phyloP scores from a whole-genome alignment of 2,888 invertebrate genomes.

The Archips crataeganus region DNA sequence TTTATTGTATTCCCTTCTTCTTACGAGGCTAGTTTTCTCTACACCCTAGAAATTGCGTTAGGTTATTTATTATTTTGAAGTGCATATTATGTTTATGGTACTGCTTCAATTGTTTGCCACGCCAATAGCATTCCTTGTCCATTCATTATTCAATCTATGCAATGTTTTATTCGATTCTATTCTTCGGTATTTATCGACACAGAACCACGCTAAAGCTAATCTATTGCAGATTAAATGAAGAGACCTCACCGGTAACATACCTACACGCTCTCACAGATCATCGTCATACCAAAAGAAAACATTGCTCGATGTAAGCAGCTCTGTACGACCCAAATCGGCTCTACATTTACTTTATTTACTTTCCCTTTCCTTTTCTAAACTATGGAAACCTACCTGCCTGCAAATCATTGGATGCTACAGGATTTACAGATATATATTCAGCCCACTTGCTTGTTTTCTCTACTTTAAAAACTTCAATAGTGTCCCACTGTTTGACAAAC shows the following conservation, averaged over 20 bases:
- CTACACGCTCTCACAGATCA: neutral
- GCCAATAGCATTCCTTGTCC: neutral
- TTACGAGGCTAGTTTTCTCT: neutral
- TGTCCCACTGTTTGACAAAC: neutral
- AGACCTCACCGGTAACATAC: neutral
- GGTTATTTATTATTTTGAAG: neutral
- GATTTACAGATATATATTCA: too few relatives aligned
- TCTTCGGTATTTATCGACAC: neutral
- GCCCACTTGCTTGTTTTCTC: too few relatives aligned
- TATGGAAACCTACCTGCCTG: too few relatives aligned
- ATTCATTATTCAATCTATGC: neutral
- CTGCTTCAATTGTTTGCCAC: neutral
- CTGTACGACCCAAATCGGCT: too few relatives aligned
- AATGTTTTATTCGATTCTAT: conserved; percentile 1
- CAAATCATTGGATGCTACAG: too few relatives aligned
- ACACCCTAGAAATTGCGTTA: neutral
- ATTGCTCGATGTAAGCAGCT: neutral
- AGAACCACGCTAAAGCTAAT: neutral
- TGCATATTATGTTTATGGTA: neutral
- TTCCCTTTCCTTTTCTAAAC: too few relatives aligned
- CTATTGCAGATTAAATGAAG: neutral
- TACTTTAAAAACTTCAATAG: neutral
- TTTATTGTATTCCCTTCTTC: neutral
- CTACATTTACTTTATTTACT: too few relatives aligned
- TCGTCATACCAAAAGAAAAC: neutral